These are phyloP conservation scores for Acrossocheilus fasciatus DNA, from an alignment of 2,797 vertebrate genomes.

Conservation along the genomic window DNA sequence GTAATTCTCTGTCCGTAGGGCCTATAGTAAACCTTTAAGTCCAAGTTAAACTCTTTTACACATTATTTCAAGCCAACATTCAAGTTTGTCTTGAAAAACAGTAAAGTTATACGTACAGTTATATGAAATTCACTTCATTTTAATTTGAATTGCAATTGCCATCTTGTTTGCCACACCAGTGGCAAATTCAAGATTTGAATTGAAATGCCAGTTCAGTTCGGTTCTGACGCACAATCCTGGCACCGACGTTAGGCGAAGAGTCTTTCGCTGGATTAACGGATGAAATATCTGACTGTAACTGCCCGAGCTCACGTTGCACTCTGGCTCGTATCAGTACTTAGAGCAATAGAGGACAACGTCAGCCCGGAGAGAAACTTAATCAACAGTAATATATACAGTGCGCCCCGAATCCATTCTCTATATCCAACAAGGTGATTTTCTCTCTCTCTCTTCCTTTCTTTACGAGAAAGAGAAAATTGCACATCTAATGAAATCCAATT, in stretches of 20 bases:
- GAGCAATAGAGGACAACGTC: constrained; percentile 65
- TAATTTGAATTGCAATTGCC: background rate
- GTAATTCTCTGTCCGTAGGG: background rate
- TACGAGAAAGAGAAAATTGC: constrained; percentile 79
- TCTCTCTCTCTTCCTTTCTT: constrained; percentile 70
- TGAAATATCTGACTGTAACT: constrained; percentile 56
- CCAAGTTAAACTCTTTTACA: background rate
- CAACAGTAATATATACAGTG: constrained; percentile 75
- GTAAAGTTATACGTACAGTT: background rate
- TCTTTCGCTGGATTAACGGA: constrained; percentile 44
- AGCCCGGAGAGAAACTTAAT: constrained; percentile 72
- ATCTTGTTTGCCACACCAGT: background rate
- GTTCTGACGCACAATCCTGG: constrained; percentile 15
- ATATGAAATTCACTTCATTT: background rate
- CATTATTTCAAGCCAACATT: background rate
- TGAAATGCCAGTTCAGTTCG: background rate
- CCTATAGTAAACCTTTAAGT: background rate
- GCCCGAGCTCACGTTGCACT: constrained; percentile 57
- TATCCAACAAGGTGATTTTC: constrained; percentile 74
- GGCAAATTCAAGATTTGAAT: constrained; percentile 5
- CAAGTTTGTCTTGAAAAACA: no score
- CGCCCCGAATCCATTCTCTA: constrained; percentile 72
- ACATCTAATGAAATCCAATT: constrained; percentile 86
- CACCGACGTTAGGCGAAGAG: background rate
- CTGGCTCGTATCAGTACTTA: constrained; percentile 61